A percentile compares a stretch with the other conserved stretches of the same genome.
Evolutionary conservation across 2,797 vertebrate species (phyloP).

Genomic region (Neosalanx taihuensis): DNA sequence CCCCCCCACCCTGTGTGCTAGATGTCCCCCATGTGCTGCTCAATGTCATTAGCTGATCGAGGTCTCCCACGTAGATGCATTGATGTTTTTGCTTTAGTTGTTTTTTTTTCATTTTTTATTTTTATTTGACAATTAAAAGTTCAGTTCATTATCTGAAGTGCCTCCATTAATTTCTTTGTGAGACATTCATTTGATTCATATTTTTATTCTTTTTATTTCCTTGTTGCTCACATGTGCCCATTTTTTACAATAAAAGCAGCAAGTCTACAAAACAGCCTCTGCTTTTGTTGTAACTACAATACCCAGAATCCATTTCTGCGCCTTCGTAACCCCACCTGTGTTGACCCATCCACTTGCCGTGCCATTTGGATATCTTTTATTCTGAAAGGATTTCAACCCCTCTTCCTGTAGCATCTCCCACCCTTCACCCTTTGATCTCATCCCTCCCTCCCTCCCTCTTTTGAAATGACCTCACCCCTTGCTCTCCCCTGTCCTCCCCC

Average conservation of each 20-base stretch:
- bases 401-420: neutral
- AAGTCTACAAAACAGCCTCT: neutral
- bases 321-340: too few species aligned
- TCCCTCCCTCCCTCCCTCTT: neutral
- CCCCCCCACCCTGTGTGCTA: neutral
- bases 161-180: neutral
- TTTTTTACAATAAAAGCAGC: neutral
- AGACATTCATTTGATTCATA: neutral
- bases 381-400: neutral
- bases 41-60: too few species aligned
- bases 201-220: neutral
- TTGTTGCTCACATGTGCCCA: neutral
- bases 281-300: neutral
- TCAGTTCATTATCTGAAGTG: conserved; percentile 15
- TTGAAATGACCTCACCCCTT: neutral
- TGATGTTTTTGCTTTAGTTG: too few species aligned
- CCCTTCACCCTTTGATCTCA: neutral
- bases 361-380: neutral
- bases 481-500: neutral
- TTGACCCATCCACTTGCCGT: neutral
- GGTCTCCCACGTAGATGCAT: too few species aligned
- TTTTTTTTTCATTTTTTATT: too few species aligned
- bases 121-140: neutral
- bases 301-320: too few species aligned
- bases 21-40: neutral